Percentiles rank a stretch among this genome's conserved stretches.
Conservation (phyloP, 2,797 vertebrate genomes). For the Perodicticus potto region DNA sequence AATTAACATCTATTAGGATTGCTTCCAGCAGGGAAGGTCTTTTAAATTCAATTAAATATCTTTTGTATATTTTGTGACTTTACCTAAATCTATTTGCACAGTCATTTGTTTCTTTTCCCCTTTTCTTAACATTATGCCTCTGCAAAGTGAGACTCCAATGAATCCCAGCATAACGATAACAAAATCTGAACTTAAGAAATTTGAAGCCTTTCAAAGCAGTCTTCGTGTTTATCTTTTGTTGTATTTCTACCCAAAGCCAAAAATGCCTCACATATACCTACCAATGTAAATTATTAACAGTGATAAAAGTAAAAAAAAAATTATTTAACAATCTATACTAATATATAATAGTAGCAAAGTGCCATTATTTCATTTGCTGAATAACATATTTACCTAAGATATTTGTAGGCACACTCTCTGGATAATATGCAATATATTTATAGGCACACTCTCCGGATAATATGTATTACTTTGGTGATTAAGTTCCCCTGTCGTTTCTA, state of each 20-base stretch:
- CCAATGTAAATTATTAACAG: conserved; percentile 40
- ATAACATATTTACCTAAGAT: conserved; percentile 4
- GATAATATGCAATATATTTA: conserved; percentile 30
- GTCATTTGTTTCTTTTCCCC: background rate
- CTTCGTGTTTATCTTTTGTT: conserved; percentile 45
- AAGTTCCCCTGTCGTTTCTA: background rate
- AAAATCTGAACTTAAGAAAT: conserved; percentile 31
- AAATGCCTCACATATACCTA: conserved; percentile 12
- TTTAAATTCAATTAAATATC: background rate
- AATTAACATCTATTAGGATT: background rate
- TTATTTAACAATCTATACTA: conserved; percentile 46
- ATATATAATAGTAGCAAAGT: conserved; percentile 30
- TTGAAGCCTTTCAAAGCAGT: background rate
- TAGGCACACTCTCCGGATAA: background rate
- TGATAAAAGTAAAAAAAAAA: conserved; percentile 41
- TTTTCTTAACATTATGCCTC: background rate
- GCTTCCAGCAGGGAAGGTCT: background rate
- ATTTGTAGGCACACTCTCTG: conserved; percentile 8
- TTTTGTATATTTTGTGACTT: background rate
- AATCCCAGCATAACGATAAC: background rate
- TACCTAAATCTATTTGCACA: background rate
- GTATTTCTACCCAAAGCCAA: conserved; percentile 24
- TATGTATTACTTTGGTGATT: conserved; percentile 19
- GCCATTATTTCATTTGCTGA: conserved; percentile 47
- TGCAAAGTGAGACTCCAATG: background rate